Evolutionary conservation across 2,888 invertebrate species (phyloP).

Genomic region (Cryptops parisi): DNA sequence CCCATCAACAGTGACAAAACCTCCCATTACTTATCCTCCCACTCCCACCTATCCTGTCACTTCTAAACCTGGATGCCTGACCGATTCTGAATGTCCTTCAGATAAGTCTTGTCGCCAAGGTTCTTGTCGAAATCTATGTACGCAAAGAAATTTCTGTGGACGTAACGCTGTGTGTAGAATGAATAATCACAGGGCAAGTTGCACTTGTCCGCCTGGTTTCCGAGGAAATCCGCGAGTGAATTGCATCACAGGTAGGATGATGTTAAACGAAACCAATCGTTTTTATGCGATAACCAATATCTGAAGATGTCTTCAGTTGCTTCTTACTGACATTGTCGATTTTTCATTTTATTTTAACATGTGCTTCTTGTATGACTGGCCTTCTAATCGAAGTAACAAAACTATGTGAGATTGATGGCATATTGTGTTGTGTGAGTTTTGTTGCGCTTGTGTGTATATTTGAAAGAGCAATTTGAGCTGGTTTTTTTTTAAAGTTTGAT

Average conservation of each 20-base stretch:
- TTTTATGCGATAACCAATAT: too few species aligned
- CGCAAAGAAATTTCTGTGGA: conserved; percentile 47
- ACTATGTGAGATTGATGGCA: too few species aligned
- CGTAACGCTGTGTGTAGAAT: conserved; percentile 49
- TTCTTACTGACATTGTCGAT: too few species aligned
- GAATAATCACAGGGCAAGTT: conserved; percentile 54
- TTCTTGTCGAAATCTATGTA: conserved; percentile 14
- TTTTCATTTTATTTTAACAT: too few species aligned
- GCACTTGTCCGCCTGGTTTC: conserved; percentile 62
- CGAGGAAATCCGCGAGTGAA: conserved; percentile 46
- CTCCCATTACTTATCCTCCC: not conserved
- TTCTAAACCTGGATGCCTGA: conserved; percentile 17
- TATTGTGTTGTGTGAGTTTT: too few species aligned
- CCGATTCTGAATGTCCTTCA: conserved; percentile 21
- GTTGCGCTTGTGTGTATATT: too few species aligned
- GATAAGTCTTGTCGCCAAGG: conserved; percentile 16
- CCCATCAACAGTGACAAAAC: not conserved
- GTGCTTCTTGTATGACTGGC: too few species aligned
- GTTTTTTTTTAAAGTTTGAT: too few species aligned
- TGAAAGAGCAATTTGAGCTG: too few species aligned
- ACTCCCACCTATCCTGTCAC: not conserved
- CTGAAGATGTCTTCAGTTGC: too few species aligned
- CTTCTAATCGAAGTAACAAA: too few species aligned
- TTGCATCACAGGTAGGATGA: conserved; percentile 19
- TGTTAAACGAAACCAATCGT: too few species aligned